phyloP scores from a whole-genome alignment of 2,113 vertebrate species.

The Arothron firmamentum region DNA sequence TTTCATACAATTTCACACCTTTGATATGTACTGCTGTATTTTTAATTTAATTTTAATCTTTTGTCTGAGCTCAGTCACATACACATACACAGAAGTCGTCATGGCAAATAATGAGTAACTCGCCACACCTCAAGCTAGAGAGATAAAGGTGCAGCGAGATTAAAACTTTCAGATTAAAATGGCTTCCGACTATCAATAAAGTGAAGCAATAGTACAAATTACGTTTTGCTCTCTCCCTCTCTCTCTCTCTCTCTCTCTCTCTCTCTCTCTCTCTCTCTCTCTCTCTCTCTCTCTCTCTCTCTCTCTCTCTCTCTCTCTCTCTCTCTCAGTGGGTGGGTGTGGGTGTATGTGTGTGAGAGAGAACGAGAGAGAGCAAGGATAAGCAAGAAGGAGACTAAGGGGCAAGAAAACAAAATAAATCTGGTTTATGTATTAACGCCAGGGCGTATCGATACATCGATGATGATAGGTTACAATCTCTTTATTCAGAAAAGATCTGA shows the following conservation, averaged over 20 bases:
- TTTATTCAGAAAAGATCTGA: neutral
- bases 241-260: too few species aligned
- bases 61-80: constrained; percentile 23
- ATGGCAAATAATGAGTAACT: constrained; percentile 21
- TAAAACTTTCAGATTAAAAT: constrained; percentile 42
- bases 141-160: constrained; percentile 29
- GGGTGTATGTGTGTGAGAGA: neutral
- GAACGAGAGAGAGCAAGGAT: neutral
- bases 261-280: too few species aligned
- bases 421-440: constrained; percentile 1
- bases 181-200: constrained; percentile 5
- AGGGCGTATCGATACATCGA: too few species aligned
- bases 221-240: too few species aligned
- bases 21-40: constrained; percentile 31
- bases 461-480: neutral
- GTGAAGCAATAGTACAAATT: neutral
- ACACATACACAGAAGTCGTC: constrained; percentile 1
- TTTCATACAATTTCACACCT: constrained; percentile 44
- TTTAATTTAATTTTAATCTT: constrained; percentile 40
- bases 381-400: neutral
- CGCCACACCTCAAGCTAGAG: constrained; percentile 18
- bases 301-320: too few species aligned
- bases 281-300: too few species aligned
- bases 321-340: too few species aligned
- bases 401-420: neutral